These are phyloP conservation scores for Monodelphis domestica DNA, from an alignment of 2,797 vertebrate genomes.

Conservation along the genomic window DNA sequence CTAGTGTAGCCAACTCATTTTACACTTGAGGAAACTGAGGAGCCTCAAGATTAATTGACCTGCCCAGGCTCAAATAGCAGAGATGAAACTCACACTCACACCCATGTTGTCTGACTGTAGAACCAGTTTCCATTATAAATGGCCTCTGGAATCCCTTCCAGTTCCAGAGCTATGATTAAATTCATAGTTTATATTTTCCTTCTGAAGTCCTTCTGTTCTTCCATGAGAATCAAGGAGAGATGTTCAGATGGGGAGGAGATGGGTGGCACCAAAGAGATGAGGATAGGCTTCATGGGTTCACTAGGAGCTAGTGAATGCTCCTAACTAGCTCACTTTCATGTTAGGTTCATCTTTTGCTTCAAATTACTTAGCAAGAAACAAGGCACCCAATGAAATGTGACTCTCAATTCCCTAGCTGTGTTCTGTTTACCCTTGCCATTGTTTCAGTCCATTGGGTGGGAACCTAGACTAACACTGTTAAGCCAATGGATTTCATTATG, in stretches of 20 bases:
- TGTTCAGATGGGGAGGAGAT: constrained; percentile 13
- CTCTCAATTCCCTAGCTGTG: constrained; percentile 51
- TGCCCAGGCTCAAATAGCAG: neutral
- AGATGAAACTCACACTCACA: neutral
- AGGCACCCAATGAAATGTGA: constrained; percentile 55
- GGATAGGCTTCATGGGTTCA: constrained; percentile 32
- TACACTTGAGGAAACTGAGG: neutral
- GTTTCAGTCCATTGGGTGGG: constrained; percentile 36
- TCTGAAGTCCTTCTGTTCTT: constrained; percentile 49
- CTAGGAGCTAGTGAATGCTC: constrained; percentile 44
- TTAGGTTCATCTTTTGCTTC: constrained; percentile 47
- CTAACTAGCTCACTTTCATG: constrained; percentile 37
- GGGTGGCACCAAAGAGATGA: constrained; percentile 10
- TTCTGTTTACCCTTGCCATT: constrained; percentile 24
- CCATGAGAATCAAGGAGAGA: constrained; percentile 32
- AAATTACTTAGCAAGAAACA: constrained; percentile 68
- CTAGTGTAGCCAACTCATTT: neutral
- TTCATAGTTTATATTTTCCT: constrained; percentile 40
- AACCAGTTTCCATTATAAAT: neutral
- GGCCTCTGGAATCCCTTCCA: neutral
- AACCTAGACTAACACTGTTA: neutral
- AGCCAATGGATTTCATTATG: constrained; percentile 63
- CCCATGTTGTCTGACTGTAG: neutral
- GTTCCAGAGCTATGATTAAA: neutral
- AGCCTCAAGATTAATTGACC: neutral